Evolutionary conservation across 2,113 vertebrate genomes (phyloP).

Genomic region (Alectura lathami): DNA sequence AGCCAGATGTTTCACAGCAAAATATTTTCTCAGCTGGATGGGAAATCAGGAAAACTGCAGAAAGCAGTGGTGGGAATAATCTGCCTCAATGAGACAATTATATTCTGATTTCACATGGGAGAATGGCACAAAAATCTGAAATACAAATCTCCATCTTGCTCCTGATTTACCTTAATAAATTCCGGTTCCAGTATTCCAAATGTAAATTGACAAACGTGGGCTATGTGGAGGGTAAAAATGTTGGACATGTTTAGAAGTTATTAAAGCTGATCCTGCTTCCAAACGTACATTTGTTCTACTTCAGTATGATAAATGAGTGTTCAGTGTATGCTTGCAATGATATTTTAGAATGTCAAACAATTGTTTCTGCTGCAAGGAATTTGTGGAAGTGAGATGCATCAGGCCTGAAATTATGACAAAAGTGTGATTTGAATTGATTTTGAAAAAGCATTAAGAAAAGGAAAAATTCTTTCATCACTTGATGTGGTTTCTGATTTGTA

Average conservation of each 20-base stretch:
- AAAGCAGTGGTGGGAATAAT: conserved; percentile 72
- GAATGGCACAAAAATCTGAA: conserved; percentile 72
- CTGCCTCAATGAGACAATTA: conserved; percentile 61
- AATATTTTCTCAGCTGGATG: conserved; percentile 87
- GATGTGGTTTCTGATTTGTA: not conserved
- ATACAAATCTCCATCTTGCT: conserved; percentile 50
- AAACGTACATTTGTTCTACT: conserved; percentile 39
- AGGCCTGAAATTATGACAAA: not conserved
- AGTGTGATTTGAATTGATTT: conserved; percentile 16
- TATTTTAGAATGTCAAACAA: conserved; percentile 49
- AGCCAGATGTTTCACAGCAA: conserved; percentile 75
- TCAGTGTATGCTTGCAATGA: conserved; percentile 31
- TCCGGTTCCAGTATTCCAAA: conserved; percentile 59
- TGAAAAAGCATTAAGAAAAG: conserved; percentile 26
- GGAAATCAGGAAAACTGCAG: conserved; percentile 58
- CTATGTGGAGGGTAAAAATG: conserved; percentile 31
- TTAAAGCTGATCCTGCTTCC: conserved; percentile 55
- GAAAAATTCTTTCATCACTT: conserved; percentile 8
- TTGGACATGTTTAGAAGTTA: conserved; percentile 63
- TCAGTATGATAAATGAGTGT: conserved; percentile 58
- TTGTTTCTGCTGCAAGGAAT: not conserved
- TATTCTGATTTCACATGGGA: conserved; percentile 69
- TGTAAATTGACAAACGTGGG: conserved; percentile 48
- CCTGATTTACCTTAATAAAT: conserved; percentile 74
- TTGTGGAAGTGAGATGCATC: conserved; percentile 17